These are phyloP conservation scores for Geodia barretti DNA, from an alignment of 37 sponge, comb jelly and placozoan species.

Conservation along the genomic window DNA sequence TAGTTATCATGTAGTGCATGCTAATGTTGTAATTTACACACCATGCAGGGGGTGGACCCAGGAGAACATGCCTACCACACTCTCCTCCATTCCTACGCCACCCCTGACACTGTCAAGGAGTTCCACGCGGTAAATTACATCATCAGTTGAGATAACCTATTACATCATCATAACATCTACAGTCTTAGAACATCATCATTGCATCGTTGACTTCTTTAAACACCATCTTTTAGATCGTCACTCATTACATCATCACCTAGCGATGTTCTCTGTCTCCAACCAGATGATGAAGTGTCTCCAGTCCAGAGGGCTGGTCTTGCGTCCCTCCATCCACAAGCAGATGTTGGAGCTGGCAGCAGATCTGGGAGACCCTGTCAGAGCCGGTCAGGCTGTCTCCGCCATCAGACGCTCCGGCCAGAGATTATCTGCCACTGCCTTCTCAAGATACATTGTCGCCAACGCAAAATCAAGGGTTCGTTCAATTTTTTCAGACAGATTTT, in stretches of 20 bases:
- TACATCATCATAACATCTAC: too few relatives aligned
- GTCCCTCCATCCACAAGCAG: neutral
- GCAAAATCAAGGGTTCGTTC: neutral
- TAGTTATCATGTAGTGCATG: too few relatives aligned
- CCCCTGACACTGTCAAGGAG: neutral
- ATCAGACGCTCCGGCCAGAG: neutral
- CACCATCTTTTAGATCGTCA: neutral
- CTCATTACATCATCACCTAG: neutral
- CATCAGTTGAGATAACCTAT: too few relatives aligned
- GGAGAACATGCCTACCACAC: neutral
- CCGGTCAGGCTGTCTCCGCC: neutral
- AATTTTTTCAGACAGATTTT: too few relatives aligned
- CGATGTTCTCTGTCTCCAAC: neutral
- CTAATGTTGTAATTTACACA: too few relatives aligned
- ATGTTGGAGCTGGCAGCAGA: conserved; percentile 1
- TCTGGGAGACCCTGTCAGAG: conserved; percentile 1
- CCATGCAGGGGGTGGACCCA: neutral
- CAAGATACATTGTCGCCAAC: neutral
- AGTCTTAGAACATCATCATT: too few relatives aligned
- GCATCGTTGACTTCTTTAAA: too few relatives aligned
- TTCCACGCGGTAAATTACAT: neutral
- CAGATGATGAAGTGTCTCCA: neutral
- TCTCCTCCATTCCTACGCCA: neutral
- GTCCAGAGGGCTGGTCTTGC: neutral
- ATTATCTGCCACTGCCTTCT: neutral